Conservation (phyloP, 2,888 invertebrate genomes). For the Polydrusus cervinus region DNA sequence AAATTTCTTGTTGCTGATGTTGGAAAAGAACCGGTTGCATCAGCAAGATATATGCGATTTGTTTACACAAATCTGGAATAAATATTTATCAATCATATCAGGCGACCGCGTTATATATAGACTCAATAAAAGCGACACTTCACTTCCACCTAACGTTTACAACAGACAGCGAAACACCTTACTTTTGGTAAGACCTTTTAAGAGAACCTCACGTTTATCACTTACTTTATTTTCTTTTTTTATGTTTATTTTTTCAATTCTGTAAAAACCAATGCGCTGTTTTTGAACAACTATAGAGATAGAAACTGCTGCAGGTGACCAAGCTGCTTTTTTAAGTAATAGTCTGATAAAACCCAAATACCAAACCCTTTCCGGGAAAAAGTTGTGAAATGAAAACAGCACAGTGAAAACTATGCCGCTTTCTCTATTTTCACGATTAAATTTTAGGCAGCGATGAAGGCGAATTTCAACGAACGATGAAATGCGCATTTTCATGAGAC, state of each 20-base stretch:
- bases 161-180: constrained; percentile 11
- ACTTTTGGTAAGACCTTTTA: constrained; percentile 19
- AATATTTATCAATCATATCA: constrained; percentile 1
- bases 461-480: constrained; percentile 38
- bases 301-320: constrained; percentile 46
- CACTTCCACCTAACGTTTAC: constrained; percentile 22
- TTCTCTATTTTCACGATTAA: constrained; percentile 36
- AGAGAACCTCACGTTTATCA: constrained; percentile 32
- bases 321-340: constrained; percentile 44
- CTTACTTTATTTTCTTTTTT: constrained; percentile 21
- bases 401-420: constrained; percentile 30
- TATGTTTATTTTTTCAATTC: constrained; percentile 23
- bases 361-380: constrained; percentile 43
- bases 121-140: constrained; percentile 14
- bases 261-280: constrained; percentile 31
- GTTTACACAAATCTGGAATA: constrained; percentile 32
- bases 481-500: constrained; percentile 35
- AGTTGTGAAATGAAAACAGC: constrained; percentile 31
- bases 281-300: constrained; percentile 24
- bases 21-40: constrained; percentile 29
- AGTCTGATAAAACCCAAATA: constrained; percentile 48
- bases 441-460: constrained; percentile 36
- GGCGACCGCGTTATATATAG: constrained; percentile 20
- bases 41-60: constrained; percentile 24
- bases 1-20: constrained; percentile 36